Evolutionary conservation across 2,888 invertebrate genomes (phyloP).

Genomic region (Sepiola atlantica): DNA sequence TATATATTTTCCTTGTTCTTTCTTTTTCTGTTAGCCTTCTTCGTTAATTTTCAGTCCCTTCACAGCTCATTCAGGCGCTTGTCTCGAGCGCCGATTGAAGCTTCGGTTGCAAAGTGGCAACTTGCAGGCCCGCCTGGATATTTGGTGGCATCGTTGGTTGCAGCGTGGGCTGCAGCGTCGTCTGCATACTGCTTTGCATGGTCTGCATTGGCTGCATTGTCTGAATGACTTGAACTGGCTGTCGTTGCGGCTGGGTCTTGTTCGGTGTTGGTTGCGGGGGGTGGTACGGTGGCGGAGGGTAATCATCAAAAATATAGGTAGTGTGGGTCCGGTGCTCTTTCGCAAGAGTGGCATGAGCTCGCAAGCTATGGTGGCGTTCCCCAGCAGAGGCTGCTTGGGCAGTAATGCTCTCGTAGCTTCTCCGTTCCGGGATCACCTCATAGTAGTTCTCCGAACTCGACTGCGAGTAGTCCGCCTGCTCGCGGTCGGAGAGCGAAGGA

Average conservation of each 20-base stretch:
- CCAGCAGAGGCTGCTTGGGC: conserved; percentile 62
- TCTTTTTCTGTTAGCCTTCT: not conserved
- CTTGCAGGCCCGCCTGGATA: conserved; percentile 47
- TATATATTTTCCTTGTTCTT: not conserved
- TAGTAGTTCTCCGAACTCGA: conserved; percentile 71
- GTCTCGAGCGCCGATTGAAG: conserved; percentile 53
- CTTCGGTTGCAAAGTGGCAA: conserved; percentile 50
- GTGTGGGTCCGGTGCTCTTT: conserved; percentile 57
- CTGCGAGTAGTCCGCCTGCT: conserved; percentile 66
- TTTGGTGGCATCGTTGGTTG: conserved; percentile 6
- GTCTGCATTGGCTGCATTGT: conserved; percentile 44
- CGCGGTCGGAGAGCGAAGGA: conserved; percentile 67
- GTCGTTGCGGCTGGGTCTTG: conserved; percentile 41
- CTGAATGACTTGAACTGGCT: conserved; percentile 45
- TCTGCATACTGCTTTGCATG: conserved; percentile 49
- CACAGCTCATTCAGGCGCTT: not conserved
- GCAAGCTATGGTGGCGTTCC: conserved; percentile 55
- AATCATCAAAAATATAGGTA: conserved; percentile 65
- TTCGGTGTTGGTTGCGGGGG: conserved; percentile 58
- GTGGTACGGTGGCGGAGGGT: conserved; percentile 69
- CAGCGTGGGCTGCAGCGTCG: conserved; percentile 39
- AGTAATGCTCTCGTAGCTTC: conserved; percentile 69
- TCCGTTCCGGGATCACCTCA: conserved; percentile 69
- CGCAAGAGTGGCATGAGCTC: conserved; percentile 54
- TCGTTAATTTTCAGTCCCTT: not conserved